Base-by-base conservation (phyloP, 1,140 invertebrate species). In the Tetranychus cinnabarinus region DNA sequence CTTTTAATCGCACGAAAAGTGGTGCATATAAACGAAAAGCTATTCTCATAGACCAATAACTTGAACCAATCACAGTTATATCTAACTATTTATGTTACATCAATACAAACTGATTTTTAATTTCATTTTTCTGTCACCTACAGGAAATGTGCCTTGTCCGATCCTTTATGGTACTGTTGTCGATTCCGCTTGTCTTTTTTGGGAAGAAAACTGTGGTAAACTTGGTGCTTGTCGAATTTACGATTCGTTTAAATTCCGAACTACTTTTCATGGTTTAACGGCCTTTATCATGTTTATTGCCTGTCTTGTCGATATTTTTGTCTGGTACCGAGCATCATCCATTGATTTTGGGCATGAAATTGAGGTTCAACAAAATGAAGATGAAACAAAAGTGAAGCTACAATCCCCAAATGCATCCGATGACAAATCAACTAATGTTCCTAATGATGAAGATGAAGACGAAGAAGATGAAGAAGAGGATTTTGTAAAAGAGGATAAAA, bases 151-250 rank as follows among this genome's bases (percentile, higher is more conserved):
- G 65, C 88, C 88, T 65, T 92, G 88, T 74, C 86, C 88, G 15
- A 87, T 90, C 67, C 80, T 92, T 64, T 92, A 91, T 72, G 88
- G 87, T 62, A 84, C 84, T 60, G 84, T 90, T 12, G 84, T 92
- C 46, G 88, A 92, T 77, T 87, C 85, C 1, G 85, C 87, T 1
- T 92, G 88, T 74, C 76, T 88, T 2, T 79, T 89, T 66, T 89
- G 88, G 81, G 84, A 88, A 71, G 80, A 78, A 39, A 80, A 82
- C 2, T 88, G 86, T 69, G 84, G 82, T 35, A 78, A 84, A 65
- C 74, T 79, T 65, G 85, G 85, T 59, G 84, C 83, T 46, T 91
- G 88, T 74, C 82, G 81, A 65, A 77, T 86, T 15, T 92, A 90
- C 73, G 85, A 91, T 74, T 80, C 81, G 36, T 81, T 83, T 66